phyloP scores from a whole-genome alignment of 2,888 invertebrate species.

The Netelia virgata region DNA sequence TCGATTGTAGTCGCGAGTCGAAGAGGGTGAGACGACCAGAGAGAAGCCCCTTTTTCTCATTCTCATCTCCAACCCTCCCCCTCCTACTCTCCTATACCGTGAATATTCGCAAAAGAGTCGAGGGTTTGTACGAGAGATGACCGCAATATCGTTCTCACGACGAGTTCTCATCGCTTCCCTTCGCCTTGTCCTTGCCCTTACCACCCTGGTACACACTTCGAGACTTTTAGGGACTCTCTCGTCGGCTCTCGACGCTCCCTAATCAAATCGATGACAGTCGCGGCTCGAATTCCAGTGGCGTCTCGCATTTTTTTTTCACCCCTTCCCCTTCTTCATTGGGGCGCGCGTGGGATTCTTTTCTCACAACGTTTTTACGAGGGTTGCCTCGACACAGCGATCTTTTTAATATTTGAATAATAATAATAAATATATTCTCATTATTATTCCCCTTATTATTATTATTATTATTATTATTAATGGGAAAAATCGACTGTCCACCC shows the following conservation, averaged over 20 bases:
- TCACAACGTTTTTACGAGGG: neutral
- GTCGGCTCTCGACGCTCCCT: constrained; percentile 27
- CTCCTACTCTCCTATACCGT: no score
- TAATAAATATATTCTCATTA: constrained; percentile 11
- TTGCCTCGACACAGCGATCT: neutral
- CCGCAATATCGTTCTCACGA: constrained; percentile 57
- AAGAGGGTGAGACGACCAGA: constrained; percentile 9
- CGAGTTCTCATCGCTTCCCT: no score
- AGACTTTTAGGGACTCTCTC: constrained; percentile 26
- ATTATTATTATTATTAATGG: neutral
- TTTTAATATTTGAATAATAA: neutral
- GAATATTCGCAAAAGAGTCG: constrained; percentile 6
- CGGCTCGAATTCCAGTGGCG: neutral
- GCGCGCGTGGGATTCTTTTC: neutral
- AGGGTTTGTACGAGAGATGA: constrained; percentile 53
- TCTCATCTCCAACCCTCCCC: neutral
- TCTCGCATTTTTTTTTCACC: constrained; percentile 5
- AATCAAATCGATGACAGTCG: constrained; percentile 61
- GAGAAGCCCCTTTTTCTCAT: constrained; percentile 31
- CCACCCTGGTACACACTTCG: constrained; percentile 32
- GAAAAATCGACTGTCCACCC: neutral
- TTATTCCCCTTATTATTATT: neutral
- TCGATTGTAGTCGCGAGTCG: constrained; percentile 29
- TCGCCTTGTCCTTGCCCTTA: constrained; percentile 4
- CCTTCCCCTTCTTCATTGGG: neutral